These are phyloP conservation scores for Hippocampus zosterae DNA, from an alignment of 2,113 vertebrate genomes.

Conservation along the genomic window DNA sequence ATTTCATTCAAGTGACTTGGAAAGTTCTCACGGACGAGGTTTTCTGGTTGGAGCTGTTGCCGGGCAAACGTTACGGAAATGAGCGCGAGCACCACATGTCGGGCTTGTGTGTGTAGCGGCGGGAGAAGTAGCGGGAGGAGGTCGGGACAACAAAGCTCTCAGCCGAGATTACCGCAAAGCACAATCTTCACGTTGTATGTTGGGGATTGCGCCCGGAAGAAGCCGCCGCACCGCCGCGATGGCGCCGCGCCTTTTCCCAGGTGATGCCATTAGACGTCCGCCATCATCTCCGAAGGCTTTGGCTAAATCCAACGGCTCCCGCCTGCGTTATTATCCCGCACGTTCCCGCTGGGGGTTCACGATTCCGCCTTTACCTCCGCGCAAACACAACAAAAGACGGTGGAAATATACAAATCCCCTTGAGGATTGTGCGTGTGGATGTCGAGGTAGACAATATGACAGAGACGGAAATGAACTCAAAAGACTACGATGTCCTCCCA, in stretches of 20 bases:
- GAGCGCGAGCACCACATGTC: constrained; percentile 58
- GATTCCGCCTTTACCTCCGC: not conserved
- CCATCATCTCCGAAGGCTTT: constrained; percentile 61
- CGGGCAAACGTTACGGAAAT: constrained; percentile 51
- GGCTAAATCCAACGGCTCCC: constrained; percentile 74
- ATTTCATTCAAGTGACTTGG: not conserved
- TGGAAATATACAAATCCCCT: not conserved
- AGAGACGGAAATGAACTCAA: not conserved
- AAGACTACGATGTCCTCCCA: not conserved
- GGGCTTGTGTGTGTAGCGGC: constrained; percentile 40
- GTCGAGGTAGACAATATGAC: not conserved
- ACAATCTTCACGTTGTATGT: constrained; percentile 57
- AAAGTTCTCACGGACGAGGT: not conserved
- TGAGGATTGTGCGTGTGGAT: not conserved
- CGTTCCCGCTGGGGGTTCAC: constrained; percentile 35
- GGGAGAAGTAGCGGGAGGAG: constrained; percentile 19
- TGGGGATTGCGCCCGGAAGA: constrained; percentile 46
- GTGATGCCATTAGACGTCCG: constrained; percentile 80
- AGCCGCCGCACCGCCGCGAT: not conserved
- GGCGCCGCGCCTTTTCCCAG: constrained; percentile 79
- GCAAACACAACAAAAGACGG: not conserved
- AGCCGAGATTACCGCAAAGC: constrained; percentile 51
- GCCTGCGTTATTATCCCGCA: constrained; percentile 81
- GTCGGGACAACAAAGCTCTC: constrained; percentile 35
- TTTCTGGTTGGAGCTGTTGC: not conserved